Base-by-base conservation (phyloP, 2,888 invertebrate species). In the Himalopsyche japonica region DNA sequence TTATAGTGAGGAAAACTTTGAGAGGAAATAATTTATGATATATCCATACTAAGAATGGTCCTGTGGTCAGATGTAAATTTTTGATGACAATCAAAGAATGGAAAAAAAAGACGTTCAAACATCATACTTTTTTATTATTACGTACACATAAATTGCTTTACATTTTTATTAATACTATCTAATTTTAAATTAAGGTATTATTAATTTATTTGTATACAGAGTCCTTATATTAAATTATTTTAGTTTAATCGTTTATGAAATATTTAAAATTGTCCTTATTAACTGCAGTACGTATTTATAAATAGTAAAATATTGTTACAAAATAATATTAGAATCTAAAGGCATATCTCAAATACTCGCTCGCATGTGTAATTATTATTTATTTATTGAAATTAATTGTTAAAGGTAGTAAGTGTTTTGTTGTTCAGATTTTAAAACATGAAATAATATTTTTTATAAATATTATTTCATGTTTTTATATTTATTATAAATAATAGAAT, bases 101-200 rank as follows among this genome's bases (percentile, higher is more conserved):
- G 20, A 34, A 77, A n/a, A n/a, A 77, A 76, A 79, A 47, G 20
- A 47, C 47, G n/a, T 10, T 24, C 5, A 24, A 86, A 86, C 86
- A 86, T 86, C 82, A 82, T 86, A 82, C 76, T 84, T 84, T 70
- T 86, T 86, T 86, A 82, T 86, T 85, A 81, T 81, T 86, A 86
- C 86, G 83, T 86, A 86, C 86, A 86, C 86, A 85, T 84, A 86
- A 84, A 86, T 86, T 86, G 86, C 85, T 86, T 86, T 84, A 85
- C 85, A 86, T 84, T 82, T 81, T 82, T 80, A 70, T 70, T 83
- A 80, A 32, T 79, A 86, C 79, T 83, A 80, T 18, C 79, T 79
- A 43, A 48, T 47, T 48, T 43, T 82, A 79, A 81, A 76, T 76
- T 47, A 43, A 81, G 49, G 18, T 79, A 79, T 57, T 64, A 82